Evolutionary conservation across 2,797 vertebrate genomes (phyloP).

Genomic region (Nannoperca obscura): DNA sequence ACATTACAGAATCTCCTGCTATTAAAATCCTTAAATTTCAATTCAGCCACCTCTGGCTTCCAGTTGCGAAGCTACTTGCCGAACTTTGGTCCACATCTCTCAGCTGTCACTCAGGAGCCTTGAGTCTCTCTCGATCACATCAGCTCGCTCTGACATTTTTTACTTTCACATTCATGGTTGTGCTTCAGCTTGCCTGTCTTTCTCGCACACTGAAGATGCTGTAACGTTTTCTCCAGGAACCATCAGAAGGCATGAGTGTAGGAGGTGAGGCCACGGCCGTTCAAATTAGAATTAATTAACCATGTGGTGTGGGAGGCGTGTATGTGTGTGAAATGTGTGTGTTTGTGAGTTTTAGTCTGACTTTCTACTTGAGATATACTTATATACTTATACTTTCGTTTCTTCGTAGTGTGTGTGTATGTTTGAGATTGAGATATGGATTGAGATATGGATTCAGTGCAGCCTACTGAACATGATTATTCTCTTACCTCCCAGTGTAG

Average conservation of each 20-base stretch:
- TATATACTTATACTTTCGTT: conserved; percentile 9
- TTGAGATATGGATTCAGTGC: conserved; percentile 18
- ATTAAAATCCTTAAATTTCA: not conserved
- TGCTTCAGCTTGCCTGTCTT: conserved; percentile 23
- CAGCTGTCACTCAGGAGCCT: conserved; percentile 31
- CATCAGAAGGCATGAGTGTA: conserved; percentile 71
- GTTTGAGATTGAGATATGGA: conserved; percentile 17
- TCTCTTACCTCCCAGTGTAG: conserved; percentile 38
- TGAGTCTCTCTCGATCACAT: conserved; percentile 21
- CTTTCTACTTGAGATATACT: conserved; percentile 13
- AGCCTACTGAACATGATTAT: conserved; percentile 42
- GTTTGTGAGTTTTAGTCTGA: conserved; percentile 36
- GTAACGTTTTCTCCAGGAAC: conserved; percentile 60
- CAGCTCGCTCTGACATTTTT: conserved; percentile 22
- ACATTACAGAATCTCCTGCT: not conserved
- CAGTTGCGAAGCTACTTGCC: not conserved
- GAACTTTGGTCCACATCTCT: conserved; percentile 23
- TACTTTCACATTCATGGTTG: conserved; percentile 29
- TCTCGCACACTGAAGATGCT: conserved; percentile 33
- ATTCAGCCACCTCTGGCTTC: conserved; percentile 20
- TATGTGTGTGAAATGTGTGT: conserved; percentile 45
- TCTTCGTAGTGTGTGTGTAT: not conserved
- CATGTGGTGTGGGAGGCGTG: conserved; percentile 68
- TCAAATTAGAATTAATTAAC: conserved; percentile 82
- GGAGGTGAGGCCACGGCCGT: conserved; percentile 78